Evolutionary conservation across 2,113 vertebrate species (phyloP), one percentile per base, ranked within the genome.

Genomic region (Acrocephalus arundinaceus): DNA sequence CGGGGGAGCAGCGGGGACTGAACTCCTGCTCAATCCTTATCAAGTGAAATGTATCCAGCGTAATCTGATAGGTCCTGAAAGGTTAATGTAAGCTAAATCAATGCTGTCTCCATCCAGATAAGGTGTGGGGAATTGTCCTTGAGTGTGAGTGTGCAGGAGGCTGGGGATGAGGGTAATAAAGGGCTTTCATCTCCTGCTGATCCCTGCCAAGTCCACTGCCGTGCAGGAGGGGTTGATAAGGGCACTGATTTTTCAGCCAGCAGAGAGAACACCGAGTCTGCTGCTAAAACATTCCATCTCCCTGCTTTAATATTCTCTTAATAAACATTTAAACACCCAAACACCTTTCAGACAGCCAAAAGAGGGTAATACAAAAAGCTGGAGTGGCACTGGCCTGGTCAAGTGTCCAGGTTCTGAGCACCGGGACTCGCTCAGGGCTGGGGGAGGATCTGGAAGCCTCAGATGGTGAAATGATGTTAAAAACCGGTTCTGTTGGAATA

Each of bases 61-160:
- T 72, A 90, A 95, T 96, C 94, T 83, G 85, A 92, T 88, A 96
- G 97, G 96, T 96, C 94, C 79, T 92, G 76, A 96, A 96, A 97
- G 97, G 95, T 97, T 97, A 97, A 97, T 97, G 90, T 91, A 92
- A 95, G 86, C 94, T 93, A 95, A 97, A 97, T 97, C 95, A 97
- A 90, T 90, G 90, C 95, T 89, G 92, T 59, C 94, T 90, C 85
- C 86, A 43, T 88, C 91, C 74, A 39, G 82, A 97, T 72, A 90
- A 91, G 72, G 90, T 37, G 41, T 52, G 93, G 93, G 84, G 93
- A 96, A 96, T 96, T 95, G 95, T 95, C 95, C 96, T 97, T 97
- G 96, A 92, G 87, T 73, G 57, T 7, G 68, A 89, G 72, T 17
- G 79, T 54, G 90, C 93, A n/a, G 63, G 73, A 93, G 82, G 37